Evolutionary conservation across 2,888 invertebrate species (phyloP).

Genomic region (Anarsia innoxiella): DNA sequence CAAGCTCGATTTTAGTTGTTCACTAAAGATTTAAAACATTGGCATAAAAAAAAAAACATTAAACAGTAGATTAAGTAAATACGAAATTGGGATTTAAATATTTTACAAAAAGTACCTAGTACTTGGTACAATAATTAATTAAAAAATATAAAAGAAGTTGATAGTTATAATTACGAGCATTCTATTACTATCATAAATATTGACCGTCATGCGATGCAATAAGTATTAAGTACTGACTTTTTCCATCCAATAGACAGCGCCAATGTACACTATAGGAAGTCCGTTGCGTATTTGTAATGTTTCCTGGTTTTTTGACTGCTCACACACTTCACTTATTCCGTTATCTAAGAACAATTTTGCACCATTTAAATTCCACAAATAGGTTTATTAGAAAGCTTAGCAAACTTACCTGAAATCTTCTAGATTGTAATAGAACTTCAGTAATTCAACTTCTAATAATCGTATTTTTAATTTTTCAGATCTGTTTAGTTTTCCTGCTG

Average conservation of each 20-base stretch:
- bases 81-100: too few species aligned
- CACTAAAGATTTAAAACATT: too few species aligned
- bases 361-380: slow-evolving; percentile 2
- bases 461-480: slow-evolving; percentile 57
- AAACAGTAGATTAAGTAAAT: too few species aligned
- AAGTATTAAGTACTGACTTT: too few species aligned
- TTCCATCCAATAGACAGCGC: slow-evolving; percentile 7
- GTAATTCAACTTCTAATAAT: too few species aligned
- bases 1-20: too few species aligned
- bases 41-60: too few species aligned
- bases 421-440: too few species aligned
- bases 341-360: slow-evolving; percentile 15
- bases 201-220: slow-evolving; percentile 6
- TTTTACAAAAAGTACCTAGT: too few species aligned
- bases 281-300: slow-evolving; percentile 15
- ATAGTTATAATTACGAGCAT: too few species aligned
- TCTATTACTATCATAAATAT: slow-evolving; percentile 6
- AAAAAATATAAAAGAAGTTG: too few species aligned
- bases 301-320: slow-evolving; percentile 17
- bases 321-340: slow-evolving; percentile 13
- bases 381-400: not conserved
- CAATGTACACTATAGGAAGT: slow-evolving; percentile 15
- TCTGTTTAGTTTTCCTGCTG: slow-evolving; percentile 84
- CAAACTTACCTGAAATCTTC: not conserved
- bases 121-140: too few species aligned